phyloP scores from a whole-genome alignment of 2,888 invertebrate species.

The Epinotia demarniana region DNA sequence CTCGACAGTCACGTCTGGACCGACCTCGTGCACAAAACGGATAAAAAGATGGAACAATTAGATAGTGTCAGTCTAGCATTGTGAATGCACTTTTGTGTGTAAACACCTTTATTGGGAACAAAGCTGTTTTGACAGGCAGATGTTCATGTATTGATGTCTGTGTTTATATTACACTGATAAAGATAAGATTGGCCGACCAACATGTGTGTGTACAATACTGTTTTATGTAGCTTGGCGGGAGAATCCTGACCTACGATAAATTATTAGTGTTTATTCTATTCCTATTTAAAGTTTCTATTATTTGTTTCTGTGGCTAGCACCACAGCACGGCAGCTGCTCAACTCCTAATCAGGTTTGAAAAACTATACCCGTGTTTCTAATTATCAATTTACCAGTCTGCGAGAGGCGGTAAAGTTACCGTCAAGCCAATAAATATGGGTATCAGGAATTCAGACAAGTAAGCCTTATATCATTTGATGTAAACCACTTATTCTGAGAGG shows the following conservation, averaged over 20 bases:
- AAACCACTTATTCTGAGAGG: too few relatives aligned
- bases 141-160: constrained; percentile 68
- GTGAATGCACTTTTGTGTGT: constrained; percentile 66
- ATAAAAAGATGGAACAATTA: constrained; percentile 77
- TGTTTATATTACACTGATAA: constrained; percentile 53
- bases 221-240: neutral
- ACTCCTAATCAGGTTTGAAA: too few relatives aligned
- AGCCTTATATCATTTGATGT: too few relatives aligned
- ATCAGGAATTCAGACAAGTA: too few relatives aligned
- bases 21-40: constrained; percentile 63
- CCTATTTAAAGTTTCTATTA: neutral
- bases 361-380: too few relatives aligned
- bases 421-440: too few relatives aligned
- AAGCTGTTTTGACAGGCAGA: constrained; percentile 79
- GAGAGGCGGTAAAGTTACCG: too few relatives aligned
- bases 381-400: too few relatives aligned
- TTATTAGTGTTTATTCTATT: neutral
- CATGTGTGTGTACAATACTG: constrained; percentile 37
- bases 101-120: constrained; percentile 79
- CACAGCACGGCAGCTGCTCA: too few relatives aligned
- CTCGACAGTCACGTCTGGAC: constrained; percentile 54
- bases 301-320: neutral
- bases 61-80: constrained; percentile 68
- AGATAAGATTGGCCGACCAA: constrained; percentile 34
- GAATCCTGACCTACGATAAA: constrained; percentile 4